Evolutionary conservation across 2,113 vertebrate genomes (phyloP).

Genomic region (Nerophis ophidion): DNA sequence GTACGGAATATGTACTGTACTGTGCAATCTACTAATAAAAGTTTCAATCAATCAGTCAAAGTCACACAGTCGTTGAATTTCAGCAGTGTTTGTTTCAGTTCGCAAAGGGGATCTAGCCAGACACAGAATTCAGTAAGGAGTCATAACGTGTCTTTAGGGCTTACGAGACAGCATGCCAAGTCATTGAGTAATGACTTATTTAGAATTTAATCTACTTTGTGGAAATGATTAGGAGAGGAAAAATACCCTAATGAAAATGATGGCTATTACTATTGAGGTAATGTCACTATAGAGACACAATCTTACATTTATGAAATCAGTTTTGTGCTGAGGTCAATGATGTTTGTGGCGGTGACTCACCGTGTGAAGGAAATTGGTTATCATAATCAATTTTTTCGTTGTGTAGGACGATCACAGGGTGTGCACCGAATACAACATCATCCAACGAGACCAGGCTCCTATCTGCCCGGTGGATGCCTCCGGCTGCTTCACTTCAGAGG

Average conservation of each 20-base stretch:
- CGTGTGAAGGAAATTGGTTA: neutral
- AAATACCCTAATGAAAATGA: neutral
- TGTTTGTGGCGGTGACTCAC: neutral
- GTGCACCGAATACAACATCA: conserved; percentile 88
- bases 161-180: conserved; percentile 8
- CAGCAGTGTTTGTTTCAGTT: conserved; percentile 36
- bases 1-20: too few species aligned
- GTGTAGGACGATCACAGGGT: conserved; percentile 90
- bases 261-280: conserved; percentile 1
- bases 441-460: conserved; percentile 88
- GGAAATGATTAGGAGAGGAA: neutral
- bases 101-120: conserved; percentile 17
- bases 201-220: conserved; percentile 1
- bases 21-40: too few species aligned
- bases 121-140: conserved; percentile 36
- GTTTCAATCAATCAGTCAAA: too few species aligned
- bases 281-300: neutral
- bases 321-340: neutral
- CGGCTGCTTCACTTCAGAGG: conserved; percentile 91
- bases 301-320: neutral
- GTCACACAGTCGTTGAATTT: conserved; percentile 56
- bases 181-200: conserved; percentile 2
- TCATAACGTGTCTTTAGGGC: conserved; percentile 27
- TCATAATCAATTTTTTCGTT: neutral
- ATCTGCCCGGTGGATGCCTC: conserved; percentile 93